Evolutionary conservation across 2,113 vertebrate species (phyloP), one percentile per base, ranked within the genome.

Genomic region (Nestor notabilis): DNA sequence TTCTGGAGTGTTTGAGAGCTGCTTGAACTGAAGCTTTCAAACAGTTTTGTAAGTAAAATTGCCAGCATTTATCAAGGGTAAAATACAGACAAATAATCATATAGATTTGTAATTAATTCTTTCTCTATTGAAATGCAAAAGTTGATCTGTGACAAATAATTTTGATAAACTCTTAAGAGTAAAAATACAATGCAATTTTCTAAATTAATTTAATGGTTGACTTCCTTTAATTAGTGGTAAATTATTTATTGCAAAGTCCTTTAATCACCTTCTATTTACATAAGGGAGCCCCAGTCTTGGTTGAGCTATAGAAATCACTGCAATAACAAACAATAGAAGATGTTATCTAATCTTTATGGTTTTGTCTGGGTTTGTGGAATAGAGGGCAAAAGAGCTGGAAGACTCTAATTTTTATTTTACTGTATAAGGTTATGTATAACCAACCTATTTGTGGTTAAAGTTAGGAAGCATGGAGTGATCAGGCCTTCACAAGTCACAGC

Each of bases 201-300:
- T 93, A 92, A 95, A 90, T 74, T 86, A 91, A 96, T 96, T 94
- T 94, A 90, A 94, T 87, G 85, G 56, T n/a, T 97, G 94, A 49
- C 50, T 93, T 77, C 58, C 25, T 95, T 91, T 91, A 94, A 93
- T 87, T 88, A 92, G 24, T 63, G 64, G 53, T 58, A 97, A 95
- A 93, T 56, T 94, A 78, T 93, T 95, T 95, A 84, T 44, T 92
- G 63, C 39, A 78, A 78, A 94, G 72, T 89, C 64, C 64, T 89
- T 86, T 90, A 95, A 93, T 92, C 63, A 66, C 50, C 7, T 83
- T 74, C 41, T 81, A 33, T 91, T 95, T 89, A 71, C 2, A 3
- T 50, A 74, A 80, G 68, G 55, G 58, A 94, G 44, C 4, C 46
- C 27, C 25, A 90, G 1, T 69, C 81, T 85, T 89, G 15, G 18